Evolutionary conservation across 2,113 vertebrate species (phyloP).

Genomic region (Phalacrocorax carbo): DNA sequence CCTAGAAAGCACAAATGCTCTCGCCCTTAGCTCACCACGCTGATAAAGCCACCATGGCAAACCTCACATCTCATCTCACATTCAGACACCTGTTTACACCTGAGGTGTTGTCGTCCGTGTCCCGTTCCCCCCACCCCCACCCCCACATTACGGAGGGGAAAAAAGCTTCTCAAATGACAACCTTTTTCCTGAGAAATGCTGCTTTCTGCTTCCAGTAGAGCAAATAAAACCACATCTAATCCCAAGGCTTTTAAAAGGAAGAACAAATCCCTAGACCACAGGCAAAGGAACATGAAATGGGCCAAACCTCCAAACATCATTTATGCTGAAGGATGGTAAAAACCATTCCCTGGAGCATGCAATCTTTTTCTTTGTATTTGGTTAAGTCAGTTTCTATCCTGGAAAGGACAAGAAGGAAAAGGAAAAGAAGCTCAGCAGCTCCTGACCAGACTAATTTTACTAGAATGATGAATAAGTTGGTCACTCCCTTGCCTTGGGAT

Average conservation of each 20-base stretch:
- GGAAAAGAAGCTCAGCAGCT: neutral
- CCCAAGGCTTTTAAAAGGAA: neutral
- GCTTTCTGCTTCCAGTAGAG: neutral
- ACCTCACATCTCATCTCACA: neutral
- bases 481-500: neutral
- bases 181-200: neutral
- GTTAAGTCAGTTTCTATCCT: neutral
- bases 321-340: neutral
- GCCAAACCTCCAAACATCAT: neutral
- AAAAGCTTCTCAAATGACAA: neutral
- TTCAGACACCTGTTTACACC: neutral
- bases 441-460: neutral
- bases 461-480: neutral
- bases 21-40: neutral
- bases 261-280: neutral
- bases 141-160: neutral
- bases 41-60: accelerated
- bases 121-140: too few species aligned
- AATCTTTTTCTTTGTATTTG: neutral
- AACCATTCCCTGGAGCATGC: neutral
- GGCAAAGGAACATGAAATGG: neutral
- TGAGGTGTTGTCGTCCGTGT: neutral
- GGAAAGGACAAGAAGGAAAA: neutral
- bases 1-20: neutral
- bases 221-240: neutral